Percentiles rank a stretch among this genome's conserved stretches.
These are phyloP conservation scores for Acanthaster planci DNA, from an alignment of 35 echinoderm and acorn worm species.

Conservation along the genomic window DNA sequence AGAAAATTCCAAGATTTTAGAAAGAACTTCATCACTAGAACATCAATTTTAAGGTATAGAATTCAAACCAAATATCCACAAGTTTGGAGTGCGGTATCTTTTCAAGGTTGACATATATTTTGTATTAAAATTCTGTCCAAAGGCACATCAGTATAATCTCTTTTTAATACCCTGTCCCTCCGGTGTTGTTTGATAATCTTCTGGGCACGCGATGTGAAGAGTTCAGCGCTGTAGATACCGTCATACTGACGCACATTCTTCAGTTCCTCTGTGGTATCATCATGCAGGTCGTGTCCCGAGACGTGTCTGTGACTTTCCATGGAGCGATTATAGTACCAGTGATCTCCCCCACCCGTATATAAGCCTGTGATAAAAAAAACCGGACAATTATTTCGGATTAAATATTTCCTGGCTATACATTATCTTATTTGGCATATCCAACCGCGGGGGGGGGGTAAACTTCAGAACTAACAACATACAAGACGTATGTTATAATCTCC, in stretches of 20 bases:
- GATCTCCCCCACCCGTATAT: slow-evolving; percentile 3
- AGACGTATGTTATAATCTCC: no score
- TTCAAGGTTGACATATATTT: not conserved
- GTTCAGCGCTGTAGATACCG: slow-evolving; percentile 14
- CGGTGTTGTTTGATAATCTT: not conserved
- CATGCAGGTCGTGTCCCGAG: not conserved
- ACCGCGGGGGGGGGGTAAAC: no score
- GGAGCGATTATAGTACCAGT: slow-evolving; percentile 3
- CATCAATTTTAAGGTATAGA: no score
- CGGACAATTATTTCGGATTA: no score
- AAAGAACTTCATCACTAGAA: no score
- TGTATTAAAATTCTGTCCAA: not conserved
- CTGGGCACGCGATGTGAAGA: not conserved
- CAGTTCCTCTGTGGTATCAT: not conserved
- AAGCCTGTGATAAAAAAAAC: not conserved
- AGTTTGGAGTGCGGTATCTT: no score
- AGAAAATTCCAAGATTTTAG: no score
- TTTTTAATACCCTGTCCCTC: not conserved
- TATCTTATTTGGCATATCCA: no score
- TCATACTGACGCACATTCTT: not conserved
- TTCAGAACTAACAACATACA: no score
- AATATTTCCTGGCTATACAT: no score
- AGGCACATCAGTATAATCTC: not conserved
- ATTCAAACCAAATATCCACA: no score
- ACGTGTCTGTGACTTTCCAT: not conserved